These are phyloP conservation scores for Antrozous pallidus DNA, from an alignment of 2,797 vertebrate species.

Conservation along the genomic window DNA sequence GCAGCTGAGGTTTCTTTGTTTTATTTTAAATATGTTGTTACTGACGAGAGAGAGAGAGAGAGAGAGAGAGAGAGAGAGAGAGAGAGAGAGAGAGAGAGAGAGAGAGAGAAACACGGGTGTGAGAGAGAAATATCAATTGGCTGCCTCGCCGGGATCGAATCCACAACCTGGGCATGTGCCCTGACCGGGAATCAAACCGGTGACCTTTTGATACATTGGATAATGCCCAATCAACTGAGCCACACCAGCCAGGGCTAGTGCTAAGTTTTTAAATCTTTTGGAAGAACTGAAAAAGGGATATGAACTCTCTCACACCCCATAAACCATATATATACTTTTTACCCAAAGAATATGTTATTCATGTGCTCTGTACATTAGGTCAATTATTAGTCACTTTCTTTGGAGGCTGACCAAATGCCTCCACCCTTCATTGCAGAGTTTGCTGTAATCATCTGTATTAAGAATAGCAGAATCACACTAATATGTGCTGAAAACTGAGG, in stretches of 20 bases:
- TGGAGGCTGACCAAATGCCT: slow-evolving; percentile 83
- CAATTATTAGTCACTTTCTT: slow-evolving; percentile 87
- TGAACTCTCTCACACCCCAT: slow-evolving; percentile 83
- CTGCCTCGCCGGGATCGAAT: background rate
- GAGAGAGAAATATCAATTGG: background rate
- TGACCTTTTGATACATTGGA: background rate
- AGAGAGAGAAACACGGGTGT: background rate
- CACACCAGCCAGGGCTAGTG: slow-evolving; percentile 47
- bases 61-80: no score
- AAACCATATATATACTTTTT: slow-evolving; percentile 78
- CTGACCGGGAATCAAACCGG: background rate
- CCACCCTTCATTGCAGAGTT: slow-evolving; percentile 82
- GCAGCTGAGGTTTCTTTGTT: slow-evolving; percentile 65
- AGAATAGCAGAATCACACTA: slow-evolving; percentile 75
- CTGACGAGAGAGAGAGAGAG: background rate
- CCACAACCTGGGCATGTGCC: background rate
- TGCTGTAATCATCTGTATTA: slow-evolving; percentile 79
- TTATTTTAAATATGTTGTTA: background rate
- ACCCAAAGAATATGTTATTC: slow-evolving; percentile 85
- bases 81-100: no score
- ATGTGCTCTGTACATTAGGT: slow-evolving; percentile 87
- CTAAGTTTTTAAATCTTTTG: slow-evolving; percentile 84
- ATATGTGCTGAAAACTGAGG: slow-evolving; percentile 64
- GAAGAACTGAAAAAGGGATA: slow-evolving; percentile 84
- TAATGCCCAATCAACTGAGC: background rate